A percentile compares a stretch with the other conserved stretches of the same genome.
phyloP scores from a whole-genome alignment of 2,888 invertebrate species.

The Bugula neritina region DNA sequence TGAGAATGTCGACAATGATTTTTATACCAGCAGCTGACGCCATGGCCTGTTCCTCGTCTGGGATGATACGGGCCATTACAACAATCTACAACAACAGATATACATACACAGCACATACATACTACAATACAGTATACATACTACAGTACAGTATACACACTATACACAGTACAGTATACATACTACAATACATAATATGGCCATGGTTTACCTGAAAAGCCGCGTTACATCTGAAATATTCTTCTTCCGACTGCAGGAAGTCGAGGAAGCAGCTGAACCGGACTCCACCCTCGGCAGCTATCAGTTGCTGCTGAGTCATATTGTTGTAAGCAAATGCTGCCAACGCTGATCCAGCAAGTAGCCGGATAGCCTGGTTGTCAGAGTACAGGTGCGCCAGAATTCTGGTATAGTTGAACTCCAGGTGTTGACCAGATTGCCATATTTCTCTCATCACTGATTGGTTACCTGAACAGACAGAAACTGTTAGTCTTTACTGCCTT shows the following conservation, averaged over 20 bases:
- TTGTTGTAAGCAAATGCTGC: constrained; percentile 52
- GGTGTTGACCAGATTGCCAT: constrained; percentile 34
- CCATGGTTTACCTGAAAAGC: constrained; percentile 53
- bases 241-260: constrained; percentile 47
- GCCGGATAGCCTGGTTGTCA: constrained; percentile 35
- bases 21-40: constrained; percentile 52
- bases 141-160: background rate
- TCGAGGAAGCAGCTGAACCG: constrained; percentile 47
- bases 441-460: constrained; percentile 44
- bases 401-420: constrained; percentile 48
- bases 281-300: constrained; percentile 48
- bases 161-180: background rate
- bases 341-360: constrained; percentile 46
- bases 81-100: constrained; percentile 39
- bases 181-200: too few relatives aligned
- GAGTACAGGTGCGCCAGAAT: constrained; percentile 49
- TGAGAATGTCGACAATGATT: constrained; percentile 47
- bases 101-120: background rate
- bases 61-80: constrained; percentile 48
- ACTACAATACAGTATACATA: background rate
- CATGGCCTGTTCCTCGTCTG: constrained; percentile 50
- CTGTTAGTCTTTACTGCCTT: background rate
- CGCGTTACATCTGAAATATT: constrained; percentile 45
- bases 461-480: constrained; percentile 37
- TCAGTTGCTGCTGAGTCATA: constrained; percentile 45